A percentile compares a stretch with the other conserved stretches of the same genome.
Conservation (phyloP, 2,113 vertebrate genomes). For the Lasiurus cinereus region DNA sequence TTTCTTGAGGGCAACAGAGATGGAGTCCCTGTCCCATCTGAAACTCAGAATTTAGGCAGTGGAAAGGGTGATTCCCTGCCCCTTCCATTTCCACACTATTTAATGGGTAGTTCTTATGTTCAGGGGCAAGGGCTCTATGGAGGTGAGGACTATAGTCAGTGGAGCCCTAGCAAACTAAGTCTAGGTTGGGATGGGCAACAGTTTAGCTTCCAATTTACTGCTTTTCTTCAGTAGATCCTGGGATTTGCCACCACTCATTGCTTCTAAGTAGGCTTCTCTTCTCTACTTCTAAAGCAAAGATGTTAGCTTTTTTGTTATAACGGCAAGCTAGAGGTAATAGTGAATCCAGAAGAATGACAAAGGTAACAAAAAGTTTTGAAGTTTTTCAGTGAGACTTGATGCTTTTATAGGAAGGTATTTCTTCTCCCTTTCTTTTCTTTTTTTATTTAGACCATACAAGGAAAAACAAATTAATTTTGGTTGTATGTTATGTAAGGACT, state of each 20-base stretch:
- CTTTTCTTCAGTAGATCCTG: background rate
- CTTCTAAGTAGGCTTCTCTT: background rate
- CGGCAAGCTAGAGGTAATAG: background rate
- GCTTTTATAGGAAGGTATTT: background rate
- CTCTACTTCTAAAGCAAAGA: background rate
- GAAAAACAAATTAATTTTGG: background rate
- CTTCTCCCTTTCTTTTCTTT: background rate
- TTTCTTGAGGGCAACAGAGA: background rate
- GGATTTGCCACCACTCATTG: background rate
- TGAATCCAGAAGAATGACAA: background rate
- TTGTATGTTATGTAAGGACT: background rate
- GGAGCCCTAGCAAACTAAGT: background rate
- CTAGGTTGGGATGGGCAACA: background rate
- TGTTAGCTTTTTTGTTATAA: background rate
- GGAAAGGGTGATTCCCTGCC: background rate
- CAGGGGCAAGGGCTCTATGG: background rate
- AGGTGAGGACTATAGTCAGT: background rate
- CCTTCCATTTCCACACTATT: background rate
- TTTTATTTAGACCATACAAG: slow-evolving; percentile 23
- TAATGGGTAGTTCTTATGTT: background rate
- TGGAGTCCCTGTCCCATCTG: background rate
- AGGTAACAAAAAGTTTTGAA: background rate
- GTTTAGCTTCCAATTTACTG: background rate
- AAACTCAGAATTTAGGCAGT: background rate
- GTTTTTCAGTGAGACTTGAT: background rate